Evolutionary conservation across 2,797 vertebrate genomes (phyloP).

Genomic region (Sitta carolinensis): DNA sequence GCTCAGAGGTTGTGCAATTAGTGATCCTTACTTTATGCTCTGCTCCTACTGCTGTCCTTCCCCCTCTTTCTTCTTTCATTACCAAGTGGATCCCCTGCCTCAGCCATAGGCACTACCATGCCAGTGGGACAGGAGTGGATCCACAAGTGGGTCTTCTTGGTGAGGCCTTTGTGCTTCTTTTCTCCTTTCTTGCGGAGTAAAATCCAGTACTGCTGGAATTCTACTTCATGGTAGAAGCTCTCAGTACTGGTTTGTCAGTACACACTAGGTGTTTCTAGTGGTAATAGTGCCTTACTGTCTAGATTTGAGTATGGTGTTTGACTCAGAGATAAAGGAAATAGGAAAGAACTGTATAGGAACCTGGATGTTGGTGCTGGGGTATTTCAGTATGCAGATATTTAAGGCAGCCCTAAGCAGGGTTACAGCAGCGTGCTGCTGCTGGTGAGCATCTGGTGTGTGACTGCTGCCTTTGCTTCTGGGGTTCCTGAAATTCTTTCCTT

Average conservation of each 20-base stretch:
- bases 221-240: background rate
- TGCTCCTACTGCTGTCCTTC: background rate
- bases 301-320: background rate
- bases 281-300: background rate
- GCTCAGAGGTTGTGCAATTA: background rate
- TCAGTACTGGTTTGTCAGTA: background rate
- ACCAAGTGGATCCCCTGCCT: rapidly evolving
- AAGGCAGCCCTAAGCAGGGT: background rate
- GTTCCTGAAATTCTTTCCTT: constrained; percentile 41
- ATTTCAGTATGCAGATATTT: background rate
- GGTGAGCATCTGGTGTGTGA: background rate
- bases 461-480: background rate
- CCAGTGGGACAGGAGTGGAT: background rate
- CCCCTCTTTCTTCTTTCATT: background rate
- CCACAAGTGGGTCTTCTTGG: background rate
- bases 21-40: background rate
- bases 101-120: background rate
- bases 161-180: background rate
- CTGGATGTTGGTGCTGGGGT: background rate
- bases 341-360: background rate
- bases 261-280: background rate
- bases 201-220: background rate
- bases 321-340: background rate
- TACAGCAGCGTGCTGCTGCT: background rate
- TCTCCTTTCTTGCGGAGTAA: background rate